Evolutionary conservation across 2,113 vertebrate species (phyloP).

Genomic region (Centrocercus urophasianus): DNA sequence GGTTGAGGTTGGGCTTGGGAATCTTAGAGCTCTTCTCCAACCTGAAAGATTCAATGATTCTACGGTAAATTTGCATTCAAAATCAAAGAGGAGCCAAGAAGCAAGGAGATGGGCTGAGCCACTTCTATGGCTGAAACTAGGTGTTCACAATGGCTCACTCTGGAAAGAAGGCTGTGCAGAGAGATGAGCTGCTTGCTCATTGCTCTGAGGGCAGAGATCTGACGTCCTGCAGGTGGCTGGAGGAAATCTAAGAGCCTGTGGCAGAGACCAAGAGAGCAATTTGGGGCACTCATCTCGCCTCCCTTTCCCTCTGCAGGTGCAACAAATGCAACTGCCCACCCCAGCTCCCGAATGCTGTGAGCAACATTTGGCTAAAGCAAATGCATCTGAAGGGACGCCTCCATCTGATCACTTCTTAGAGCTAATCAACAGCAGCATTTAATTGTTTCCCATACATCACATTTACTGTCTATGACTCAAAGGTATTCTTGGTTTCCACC

Average conservation of each 20-base stretch:
- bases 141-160: fast-evolving
- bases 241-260: not conserved
- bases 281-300: not conserved
- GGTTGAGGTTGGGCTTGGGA: not conserved
- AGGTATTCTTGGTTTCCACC: not conserved
- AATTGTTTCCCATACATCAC: not conserved
- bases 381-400: not conserved
- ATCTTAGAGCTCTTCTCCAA: not conserved
- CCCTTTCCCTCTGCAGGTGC: not conserved
- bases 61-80: not conserved
- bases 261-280: not conserved
- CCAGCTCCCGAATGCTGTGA: not conserved
- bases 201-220: not conserved
- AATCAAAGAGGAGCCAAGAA: not conserved
- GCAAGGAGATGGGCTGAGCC: not conserved
- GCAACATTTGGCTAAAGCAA: fast-evolving
- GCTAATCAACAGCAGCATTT: not conserved
- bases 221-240: not conserved
- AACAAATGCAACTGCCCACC: too few species aligned
- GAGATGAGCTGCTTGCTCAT: not conserved
- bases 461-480: not conserved
- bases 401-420: not conserved
- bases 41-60: not conserved
- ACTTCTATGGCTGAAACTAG: not conserved
- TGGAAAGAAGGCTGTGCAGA: not conserved